These are phyloP conservation scores for Malacosoma neustria DNA, from an alignment of 2,888 invertebrate species.

Conservation along the genomic window DNA sequence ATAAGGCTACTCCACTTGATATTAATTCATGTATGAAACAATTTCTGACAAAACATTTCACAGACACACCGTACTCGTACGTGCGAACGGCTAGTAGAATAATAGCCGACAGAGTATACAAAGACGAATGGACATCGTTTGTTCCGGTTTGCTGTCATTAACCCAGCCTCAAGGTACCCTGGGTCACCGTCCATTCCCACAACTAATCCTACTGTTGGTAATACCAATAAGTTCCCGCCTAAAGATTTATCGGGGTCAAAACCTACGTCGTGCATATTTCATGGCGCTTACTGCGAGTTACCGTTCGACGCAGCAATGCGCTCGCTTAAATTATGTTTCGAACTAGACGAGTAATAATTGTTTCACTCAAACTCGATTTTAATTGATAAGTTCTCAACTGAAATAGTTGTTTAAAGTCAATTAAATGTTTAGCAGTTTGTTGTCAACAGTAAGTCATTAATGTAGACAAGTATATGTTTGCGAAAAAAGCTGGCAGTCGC, in stretches of 20 bases:
- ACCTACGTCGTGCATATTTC: conserved; percentile 13
- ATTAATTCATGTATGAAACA: too few species aligned
- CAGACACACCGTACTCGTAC: not conserved
- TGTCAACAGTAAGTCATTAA: too few species aligned
- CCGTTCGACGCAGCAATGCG: not conserved
- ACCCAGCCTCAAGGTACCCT: conserved; percentile 42
- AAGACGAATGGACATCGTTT: conserved; percentile 49
- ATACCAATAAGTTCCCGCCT: conserved; percentile 37
- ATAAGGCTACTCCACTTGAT: too few species aligned
- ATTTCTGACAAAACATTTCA: not conserved
- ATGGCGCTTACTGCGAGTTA: conserved; percentile 1
- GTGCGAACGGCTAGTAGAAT: not conserved
- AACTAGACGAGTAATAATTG: too few species aligned
- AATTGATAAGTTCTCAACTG: too few species aligned
- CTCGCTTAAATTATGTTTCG: not conserved
- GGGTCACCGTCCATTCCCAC: conserved; percentile 19
- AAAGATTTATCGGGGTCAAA: conserved; percentile 37
- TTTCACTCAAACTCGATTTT: too few species aligned
- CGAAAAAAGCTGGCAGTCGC: too few species aligned
- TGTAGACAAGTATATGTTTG: too few species aligned
- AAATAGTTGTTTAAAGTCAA: too few species aligned
- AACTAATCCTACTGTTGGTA: conserved; percentile 18
- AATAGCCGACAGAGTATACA: conserved; percentile 6
- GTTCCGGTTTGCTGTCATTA: conserved; percentile 56
- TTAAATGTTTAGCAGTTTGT: too few species aligned